Evolutionary conservation across 37 sponge, comb jelly and placozoan genomes (phyloP).

Genomic region (Petrosia ficiformis): DNA sequence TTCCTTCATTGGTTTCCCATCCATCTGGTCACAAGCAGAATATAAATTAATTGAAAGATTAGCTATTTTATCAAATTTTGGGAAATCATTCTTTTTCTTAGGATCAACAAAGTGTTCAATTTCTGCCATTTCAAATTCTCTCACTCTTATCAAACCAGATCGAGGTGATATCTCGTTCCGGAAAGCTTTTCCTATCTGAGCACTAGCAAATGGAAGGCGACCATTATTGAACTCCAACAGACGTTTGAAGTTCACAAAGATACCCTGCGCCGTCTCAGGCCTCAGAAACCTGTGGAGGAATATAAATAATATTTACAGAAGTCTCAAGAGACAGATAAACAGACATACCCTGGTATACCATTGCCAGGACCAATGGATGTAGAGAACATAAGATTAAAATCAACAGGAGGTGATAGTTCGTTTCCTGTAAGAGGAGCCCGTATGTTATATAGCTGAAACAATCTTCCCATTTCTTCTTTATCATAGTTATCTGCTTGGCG

Average conservation of each 20-base stretch:
- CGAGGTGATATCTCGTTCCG: constrained; percentile 98
- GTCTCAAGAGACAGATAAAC: not conserved
- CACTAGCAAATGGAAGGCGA: constrained; percentile 93
- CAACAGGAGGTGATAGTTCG: constrained; percentile 73
- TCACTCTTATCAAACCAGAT: constrained; percentile 86
- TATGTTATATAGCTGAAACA: constrained; percentile 69
- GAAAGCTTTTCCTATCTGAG: constrained; percentile 94
- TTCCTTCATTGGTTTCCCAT: constrained; percentile 51
- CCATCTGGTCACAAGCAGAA: constrained; percentile 73
- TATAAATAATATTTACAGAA: not conserved
- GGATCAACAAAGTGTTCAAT: constrained; percentile 97
- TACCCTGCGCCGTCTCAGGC: constrained; percentile 98
- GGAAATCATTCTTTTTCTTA: constrained; percentile 52
- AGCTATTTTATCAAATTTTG: constrained; percentile 67
- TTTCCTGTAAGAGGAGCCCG: constrained; percentile 83
- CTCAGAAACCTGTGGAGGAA: constrained; percentile 63
- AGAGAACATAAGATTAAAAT: constrained; percentile 96
- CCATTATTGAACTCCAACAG: constrained; percentile 95
- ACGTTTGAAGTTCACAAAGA: constrained; percentile 97
- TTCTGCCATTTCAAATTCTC: constrained; percentile 96
- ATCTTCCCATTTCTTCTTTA: constrained; percentile 68
- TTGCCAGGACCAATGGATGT: constrained; percentile 92
- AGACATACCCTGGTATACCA: constrained; percentile 57
- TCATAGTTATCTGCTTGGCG: constrained; percentile 62
- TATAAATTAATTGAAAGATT: constrained; percentile 55